Evolutionary conservation across 2,888 invertebrate species (phyloP).

Genomic region (Euphydryas editha): DNA sequence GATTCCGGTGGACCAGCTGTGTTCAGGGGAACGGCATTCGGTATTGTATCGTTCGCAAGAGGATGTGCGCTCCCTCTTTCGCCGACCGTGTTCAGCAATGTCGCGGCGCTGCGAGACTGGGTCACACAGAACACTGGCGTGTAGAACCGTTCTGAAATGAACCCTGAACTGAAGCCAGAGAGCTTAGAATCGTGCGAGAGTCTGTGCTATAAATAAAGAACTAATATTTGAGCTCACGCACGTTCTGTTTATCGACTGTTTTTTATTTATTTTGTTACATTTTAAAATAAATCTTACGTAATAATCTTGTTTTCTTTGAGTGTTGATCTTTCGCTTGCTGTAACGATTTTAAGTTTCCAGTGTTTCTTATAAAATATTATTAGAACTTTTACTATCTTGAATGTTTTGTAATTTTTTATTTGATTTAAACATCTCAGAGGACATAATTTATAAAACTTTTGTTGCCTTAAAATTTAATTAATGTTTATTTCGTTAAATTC

Average conservation of each 20-base stretch:
- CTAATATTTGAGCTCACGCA: conserved; percentile 41
- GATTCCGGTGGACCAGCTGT: conserved; percentile 80
- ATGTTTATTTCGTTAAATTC: too few species aligned
- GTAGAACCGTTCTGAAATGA: conserved; percentile 45
- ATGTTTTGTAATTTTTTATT: too few species aligned
- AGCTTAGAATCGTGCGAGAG: conserved; percentile 36
- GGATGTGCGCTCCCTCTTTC: conserved; percentile 78
- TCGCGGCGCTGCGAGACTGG: conserved; percentile 73
- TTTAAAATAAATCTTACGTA: conserved; percentile 53
- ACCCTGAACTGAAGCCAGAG: conserved; percentile 31
- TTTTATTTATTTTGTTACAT: conserved; percentile 60
- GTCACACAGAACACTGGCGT: conserved; percentile 73
- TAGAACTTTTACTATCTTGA: too few species aligned
- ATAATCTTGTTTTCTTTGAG: conserved; percentile 42
- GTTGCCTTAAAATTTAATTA: too few species aligned
- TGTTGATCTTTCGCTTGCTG: neutral
- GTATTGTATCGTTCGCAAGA: conserved; percentile 77
- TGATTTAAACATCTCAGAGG: neutral
- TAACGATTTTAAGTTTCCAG: neutral
- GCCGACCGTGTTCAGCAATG: conserved; percentile 77
- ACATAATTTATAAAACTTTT: too few species aligned
- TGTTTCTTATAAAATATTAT: too few species aligned
- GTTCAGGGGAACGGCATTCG: conserved; percentile 73
- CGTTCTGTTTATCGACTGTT: conserved; percentile 39
- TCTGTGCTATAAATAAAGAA: conserved; percentile 60